Evolutionary conservation across 2,797 vertebrate species (phyloP), one percentile per base, ranked within the genome.

Genomic region (Alauda arvensis): DNA sequence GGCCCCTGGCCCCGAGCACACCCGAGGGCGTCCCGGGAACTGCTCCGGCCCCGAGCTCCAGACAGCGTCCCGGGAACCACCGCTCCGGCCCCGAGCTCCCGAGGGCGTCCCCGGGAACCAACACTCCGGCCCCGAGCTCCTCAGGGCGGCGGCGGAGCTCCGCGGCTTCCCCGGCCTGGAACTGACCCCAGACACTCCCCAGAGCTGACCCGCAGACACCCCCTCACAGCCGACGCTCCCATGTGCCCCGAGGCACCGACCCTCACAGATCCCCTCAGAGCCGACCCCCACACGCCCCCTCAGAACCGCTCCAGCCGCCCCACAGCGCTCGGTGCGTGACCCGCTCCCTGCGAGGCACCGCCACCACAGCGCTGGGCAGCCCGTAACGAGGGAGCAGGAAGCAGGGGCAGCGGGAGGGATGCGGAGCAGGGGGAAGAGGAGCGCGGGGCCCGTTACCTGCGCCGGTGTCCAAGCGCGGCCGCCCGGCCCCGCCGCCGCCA

Each of bases 331-430:
- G 11, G 24, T 5, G 42, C 2, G 37, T 55, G 8, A 60, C 8
- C 15, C 48, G 2, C 2, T 28, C 34, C 25, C 60, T 9, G n/a
- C 9, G 6, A 74, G 59, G 62, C 20, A 6, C 29, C 13, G 1
- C 21, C 28, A 9, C 14, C 14, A 6, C 34, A 19, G 26, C 23
- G 20, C 3, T 7, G 48, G 0, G 33, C 2, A 9, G 0, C 31
- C 23, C 10, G 1, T 0, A 34, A 9, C 7, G 10, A 4, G 24
- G 7, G 2, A 24, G 19, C 4, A 26, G 14, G 10, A 15, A 11
- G 33, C 8, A n/a, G 18, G 15, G 12, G 15, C 14, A n/a, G 5
- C 12, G 6, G 26, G 60, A 51, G 18, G 15, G 39, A 13, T 39
- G 48, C 0, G 7, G 2, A 10, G 18, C 4, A 14, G 33, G 10